Conservation (phyloP, 2,113 vertebrate genomes). For the Columba janthina region DNA sequence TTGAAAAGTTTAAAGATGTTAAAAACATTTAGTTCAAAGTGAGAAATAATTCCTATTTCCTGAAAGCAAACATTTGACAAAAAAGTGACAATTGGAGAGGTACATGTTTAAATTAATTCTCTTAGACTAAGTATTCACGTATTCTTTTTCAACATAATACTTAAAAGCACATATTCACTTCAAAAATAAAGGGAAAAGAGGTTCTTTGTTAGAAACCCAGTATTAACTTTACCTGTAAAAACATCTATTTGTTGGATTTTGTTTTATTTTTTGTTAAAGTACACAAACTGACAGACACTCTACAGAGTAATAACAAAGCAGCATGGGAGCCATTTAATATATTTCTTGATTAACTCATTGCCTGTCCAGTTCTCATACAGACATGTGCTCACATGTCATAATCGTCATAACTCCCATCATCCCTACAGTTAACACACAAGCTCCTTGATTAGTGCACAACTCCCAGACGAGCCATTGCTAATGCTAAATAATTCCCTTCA, state of each 20-base stretch:
- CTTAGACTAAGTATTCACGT: not conserved
- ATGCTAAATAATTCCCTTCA: constrained; percentile 89
- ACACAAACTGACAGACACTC: constrained; percentile 76
- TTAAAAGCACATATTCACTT: not conserved
- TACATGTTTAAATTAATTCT: not conserved
- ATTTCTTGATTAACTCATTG: constrained; percentile 94
- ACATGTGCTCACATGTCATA: constrained; percentile 97
- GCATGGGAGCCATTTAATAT: constrained; percentile 92
- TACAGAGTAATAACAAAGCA: constrained; percentile 84
- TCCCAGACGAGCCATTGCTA: constrained; percentile 89
- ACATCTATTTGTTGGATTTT: not conserved
- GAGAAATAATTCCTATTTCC: not conserved
- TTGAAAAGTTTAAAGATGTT: not conserved
- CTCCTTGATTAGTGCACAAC: constrained; percentile 89
- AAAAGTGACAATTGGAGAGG: not conserved
- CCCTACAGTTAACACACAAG: constrained; percentile 83
- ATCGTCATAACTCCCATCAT: constrained; percentile 91
- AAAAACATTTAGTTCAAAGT: not conserved
- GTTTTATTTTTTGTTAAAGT: constrained; percentile 51
- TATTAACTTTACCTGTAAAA: constrained; percentile 30
- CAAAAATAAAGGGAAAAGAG: not conserved
- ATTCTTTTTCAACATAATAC: not conserved
- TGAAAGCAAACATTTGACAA: not conserved
- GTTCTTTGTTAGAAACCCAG: not conserved
- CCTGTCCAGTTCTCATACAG: constrained; percentile 90